Evolutionary conservation across 2,797 vertebrate genomes (phyloP).

Genomic region (Mus caroli): DNA sequence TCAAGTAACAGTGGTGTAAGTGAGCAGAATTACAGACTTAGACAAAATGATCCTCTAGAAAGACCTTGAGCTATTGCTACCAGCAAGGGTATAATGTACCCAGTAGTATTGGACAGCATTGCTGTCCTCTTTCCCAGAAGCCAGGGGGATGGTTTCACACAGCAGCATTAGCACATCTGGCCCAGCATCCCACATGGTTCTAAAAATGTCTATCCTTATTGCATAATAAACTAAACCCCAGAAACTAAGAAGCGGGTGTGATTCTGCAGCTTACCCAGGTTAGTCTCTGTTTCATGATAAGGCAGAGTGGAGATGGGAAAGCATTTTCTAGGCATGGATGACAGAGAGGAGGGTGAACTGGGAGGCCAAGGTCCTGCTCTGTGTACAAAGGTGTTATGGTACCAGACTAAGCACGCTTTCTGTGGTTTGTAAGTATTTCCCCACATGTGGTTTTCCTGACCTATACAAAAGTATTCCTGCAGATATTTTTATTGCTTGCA

Average conservation of each 20-base stretch:
- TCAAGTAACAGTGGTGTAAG: neutral
- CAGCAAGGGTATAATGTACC: neutral
- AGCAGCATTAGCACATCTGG: neutral
- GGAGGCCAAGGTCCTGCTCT: neutral
- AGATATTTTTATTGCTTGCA: neutral
- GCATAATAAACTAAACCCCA: neutral
- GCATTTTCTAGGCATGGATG: neutral
- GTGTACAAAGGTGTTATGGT: neutral
- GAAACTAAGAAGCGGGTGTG: neutral
- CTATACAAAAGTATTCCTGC: neutral
- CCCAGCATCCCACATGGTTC: neutral
- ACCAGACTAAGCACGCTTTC: accelerated
- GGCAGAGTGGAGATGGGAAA: neutral
- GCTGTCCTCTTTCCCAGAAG: neutral
- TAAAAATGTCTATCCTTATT: neutral
- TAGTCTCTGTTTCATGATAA: neutral
- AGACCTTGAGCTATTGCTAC: neutral
- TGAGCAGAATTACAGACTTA: neutral
- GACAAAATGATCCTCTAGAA: neutral
- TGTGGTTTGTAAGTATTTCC: neutral
- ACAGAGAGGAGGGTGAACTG: neutral
- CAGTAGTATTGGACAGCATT: neutral
- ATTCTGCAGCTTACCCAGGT: neutral
- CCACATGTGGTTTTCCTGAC: neutral
- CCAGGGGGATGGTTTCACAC: neutral